A percentile compares a stretch with the other conserved stretches of the same genome.
These are phyloP conservation scores for Amphibalanus amphitrite DNA, from an alignment of 1,140 invertebrate genomes.

Conservation along the genomic window DNA sequence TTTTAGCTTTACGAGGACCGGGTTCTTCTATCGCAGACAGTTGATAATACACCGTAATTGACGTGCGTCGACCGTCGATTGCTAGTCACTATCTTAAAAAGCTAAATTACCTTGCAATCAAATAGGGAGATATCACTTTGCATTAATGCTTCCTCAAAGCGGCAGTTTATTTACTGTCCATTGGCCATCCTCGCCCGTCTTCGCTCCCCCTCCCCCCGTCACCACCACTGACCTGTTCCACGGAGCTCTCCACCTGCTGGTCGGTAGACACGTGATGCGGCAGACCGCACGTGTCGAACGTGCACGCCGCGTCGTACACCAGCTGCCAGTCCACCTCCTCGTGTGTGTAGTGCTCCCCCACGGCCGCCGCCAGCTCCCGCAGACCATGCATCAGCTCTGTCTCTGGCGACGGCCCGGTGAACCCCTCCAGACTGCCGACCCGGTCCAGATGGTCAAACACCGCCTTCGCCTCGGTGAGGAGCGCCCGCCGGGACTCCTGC, in stretches of 20 bases:
- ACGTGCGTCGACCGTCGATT: too few species aligned
- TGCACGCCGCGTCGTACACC: constrained; percentile 67
- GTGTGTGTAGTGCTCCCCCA: constrained; percentile 33
- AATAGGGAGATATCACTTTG: too few species aligned
- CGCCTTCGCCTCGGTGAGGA: constrained; percentile 12
- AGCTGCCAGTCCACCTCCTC: constrained; percentile 55
- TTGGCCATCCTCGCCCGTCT: too few species aligned
- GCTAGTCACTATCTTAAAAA: too few species aligned
- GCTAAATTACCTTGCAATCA: too few species aligned
- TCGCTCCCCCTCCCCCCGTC: too few species aligned
- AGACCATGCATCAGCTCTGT: constrained; percentile 11
- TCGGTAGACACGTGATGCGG: constrained; percentile 59
- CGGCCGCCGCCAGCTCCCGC: constrained; percentile 13
- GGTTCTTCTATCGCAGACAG: too few species aligned
- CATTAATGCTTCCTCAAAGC: too few species aligned
- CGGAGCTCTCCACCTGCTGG: constrained; percentile 43
- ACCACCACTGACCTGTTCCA: constrained; percentile 34
- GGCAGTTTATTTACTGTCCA: too few species aligned
- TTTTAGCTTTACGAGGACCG: too few species aligned
- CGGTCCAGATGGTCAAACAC: constrained; percentile 14
- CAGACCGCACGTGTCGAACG: constrained; percentile 53
- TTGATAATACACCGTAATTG: too few species aligned
- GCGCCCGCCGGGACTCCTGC: constrained; percentile 11
- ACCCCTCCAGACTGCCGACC: constrained; percentile 8
- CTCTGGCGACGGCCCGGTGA: constrained; percentile 9